phyloP scores from a whole-genome alignment of 2,113 vertebrate species.

The Chlamydotis undulata region DNA sequence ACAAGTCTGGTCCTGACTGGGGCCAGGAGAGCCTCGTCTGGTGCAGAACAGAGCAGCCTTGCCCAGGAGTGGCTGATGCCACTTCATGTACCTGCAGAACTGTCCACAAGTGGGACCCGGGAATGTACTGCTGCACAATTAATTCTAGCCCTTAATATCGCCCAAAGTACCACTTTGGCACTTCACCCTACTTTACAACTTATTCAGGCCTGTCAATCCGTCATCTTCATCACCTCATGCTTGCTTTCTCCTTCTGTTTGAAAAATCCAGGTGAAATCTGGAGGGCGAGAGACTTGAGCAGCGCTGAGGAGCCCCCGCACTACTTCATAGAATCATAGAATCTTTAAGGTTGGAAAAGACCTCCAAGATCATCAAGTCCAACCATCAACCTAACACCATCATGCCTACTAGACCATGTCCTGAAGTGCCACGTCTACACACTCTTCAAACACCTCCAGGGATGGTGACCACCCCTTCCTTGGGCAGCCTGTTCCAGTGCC shows the following conservation, averaged over 20 bases:
- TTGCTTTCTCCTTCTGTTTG: not conserved
- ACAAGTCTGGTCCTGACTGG: not conserved
- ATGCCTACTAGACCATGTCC: too few species aligned
- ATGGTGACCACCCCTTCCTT: too few species aligned
- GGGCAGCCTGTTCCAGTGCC: too few species aligned
- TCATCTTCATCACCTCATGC: not conserved
- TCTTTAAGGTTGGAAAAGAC: too few species aligned
- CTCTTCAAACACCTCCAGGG: too few species aligned
- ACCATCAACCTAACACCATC: too few species aligned
- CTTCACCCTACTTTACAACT: not conserved
- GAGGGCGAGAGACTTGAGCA: not conserved
- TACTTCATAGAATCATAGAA: not conserved
- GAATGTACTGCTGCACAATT: not conserved
- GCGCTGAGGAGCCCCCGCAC: not conserved
- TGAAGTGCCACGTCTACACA: too few species aligned
- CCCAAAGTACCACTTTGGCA: not conserved
- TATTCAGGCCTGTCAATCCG: not conserved
- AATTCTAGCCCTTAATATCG: not conserved
- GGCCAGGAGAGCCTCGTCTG: accelerated
- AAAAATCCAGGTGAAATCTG: not conserved
- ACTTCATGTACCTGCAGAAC: not conserved
- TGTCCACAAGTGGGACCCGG: not conserved
- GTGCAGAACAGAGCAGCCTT: not conserved
- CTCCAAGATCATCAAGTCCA: too few species aligned
- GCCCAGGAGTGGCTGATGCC: not conserved